These are phyloP conservation scores for Criorhina ranunculi DNA, from an alignment of 2,888 invertebrate species.

Conservation along the genomic window DNA sequence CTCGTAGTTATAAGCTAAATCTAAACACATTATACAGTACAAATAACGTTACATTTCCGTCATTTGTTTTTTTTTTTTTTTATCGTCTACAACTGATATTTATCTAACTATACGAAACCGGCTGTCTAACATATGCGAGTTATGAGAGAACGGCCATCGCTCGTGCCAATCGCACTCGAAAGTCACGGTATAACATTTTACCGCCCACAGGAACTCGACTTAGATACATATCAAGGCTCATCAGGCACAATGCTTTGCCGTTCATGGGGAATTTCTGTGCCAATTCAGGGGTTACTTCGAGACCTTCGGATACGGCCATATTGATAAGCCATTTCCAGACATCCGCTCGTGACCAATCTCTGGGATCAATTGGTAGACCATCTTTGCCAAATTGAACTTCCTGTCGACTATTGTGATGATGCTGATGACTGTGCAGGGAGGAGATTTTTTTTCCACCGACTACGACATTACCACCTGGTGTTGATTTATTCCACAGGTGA, in stretches of 20 bases:
- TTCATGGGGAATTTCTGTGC: conserved; percentile 90
- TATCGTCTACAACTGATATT: conserved; percentile 30
- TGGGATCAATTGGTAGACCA: conserved; percentile 87
- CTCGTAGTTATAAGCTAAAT: conserved; percentile 8
- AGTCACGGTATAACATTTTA: conserved; percentile 89
- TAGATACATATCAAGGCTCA: conserved; percentile 91
- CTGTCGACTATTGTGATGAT: conserved; percentile 71
- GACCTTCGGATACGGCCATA: conserved; percentile 86
- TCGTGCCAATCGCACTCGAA: conserved; percentile 88
- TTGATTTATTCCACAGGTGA: conserved; percentile 77
- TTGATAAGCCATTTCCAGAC: conserved; percentile 88
- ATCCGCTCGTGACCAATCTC: conserved; percentile 89
- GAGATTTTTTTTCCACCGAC: conserved; percentile 60
- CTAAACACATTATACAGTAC: conserved; percentile 54
- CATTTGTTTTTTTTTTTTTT: conserved; percentile 2
- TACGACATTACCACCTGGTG: conserved; percentile 61
- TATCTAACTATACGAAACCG: conserved; percentile 51
- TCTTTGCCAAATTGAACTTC: conserved; percentile 80
- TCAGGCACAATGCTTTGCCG: conserved; percentile 91
- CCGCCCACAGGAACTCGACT: conserved; percentile 89
- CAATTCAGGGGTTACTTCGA: conserved; percentile 83
- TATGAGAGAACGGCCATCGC: conserved; percentile 86
- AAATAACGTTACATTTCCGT: neutral
- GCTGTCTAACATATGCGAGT: conserved; percentile 9
- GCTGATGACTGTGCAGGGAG: conserved; percentile 63